Conservation (phyloP, 2,797 vertebrate species). For the Phrynocephalus forsythii region DNA sequence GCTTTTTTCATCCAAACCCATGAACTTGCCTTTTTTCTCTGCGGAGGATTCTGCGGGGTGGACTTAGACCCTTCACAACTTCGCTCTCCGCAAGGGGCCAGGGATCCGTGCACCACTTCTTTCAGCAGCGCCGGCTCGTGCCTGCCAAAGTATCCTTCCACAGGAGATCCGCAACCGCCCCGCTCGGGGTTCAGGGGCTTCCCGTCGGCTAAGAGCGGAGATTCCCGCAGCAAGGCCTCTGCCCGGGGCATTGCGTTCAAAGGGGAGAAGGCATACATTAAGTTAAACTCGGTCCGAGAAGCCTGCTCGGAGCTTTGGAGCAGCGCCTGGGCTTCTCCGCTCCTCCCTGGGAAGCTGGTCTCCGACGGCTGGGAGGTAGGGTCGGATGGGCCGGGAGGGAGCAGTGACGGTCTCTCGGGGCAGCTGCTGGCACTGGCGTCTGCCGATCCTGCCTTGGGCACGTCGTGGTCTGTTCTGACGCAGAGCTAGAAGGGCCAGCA, state of each 20-base stretch:
- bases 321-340: slow-evolving; percentile 80
- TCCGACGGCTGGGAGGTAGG: slow-evolving; percentile 82
- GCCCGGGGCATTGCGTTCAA: slow-evolving; percentile 92
- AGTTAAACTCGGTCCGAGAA: slow-evolving; percentile 98
- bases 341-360: slow-evolving; percentile 81
- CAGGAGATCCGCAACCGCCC: slow-evolving; percentile 86
- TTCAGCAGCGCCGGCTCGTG: slow-evolving; percentile 87
- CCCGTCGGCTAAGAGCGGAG: slow-evolving; percentile 82
- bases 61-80: slow-evolving; percentile 88
- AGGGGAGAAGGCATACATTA: slow-evolving; percentile 98
- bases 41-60: slow-evolving; percentile 92
- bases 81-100: slow-evolving; percentile 88
- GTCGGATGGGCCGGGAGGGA: slow-evolving; percentile 80
- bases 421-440: slow-evolving; percentile 86
- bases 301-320: slow-evolving; percentile 88
- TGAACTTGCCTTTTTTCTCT: slow-evolving; percentile 96
- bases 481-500: slow-evolving; percentile 82
- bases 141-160: slow-evolving; percentile 89
- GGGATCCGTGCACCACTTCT: slow-evolving; percentile 84
- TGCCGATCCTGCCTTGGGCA: slow-evolving; percentile 82
- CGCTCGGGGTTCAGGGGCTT: slow-evolving; percentile 87
- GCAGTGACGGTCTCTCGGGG: slow-evolving; percentile 83
- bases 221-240: slow-evolving; percentile 79
- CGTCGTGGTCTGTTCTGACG: slow-evolving; percentile 87
- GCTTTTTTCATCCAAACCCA: not conserved